phyloP scores from a whole-genome alignment of 2,113 vertebrate species.

The Rhizomys pruinosus region DNA sequence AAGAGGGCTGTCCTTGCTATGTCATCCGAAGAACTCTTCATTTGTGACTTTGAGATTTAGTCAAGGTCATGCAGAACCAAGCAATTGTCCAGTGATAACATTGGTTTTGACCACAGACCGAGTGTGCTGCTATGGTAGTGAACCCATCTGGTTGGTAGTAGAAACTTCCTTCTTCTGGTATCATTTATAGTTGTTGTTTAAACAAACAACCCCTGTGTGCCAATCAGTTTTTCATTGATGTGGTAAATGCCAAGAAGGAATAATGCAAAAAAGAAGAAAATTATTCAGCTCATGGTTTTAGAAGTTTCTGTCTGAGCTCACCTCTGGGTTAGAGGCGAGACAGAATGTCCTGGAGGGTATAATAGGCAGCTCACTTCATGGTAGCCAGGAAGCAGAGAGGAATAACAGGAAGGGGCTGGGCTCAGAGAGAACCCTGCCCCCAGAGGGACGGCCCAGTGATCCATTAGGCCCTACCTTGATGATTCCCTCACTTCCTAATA shows the following conservation, averaged over 20 bases:
- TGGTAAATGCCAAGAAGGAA: neutral
- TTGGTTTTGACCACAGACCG: neutral
- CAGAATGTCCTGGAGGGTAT: neutral
- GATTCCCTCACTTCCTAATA: neutral
- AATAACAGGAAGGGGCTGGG: neutral
- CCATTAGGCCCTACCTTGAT: neutral
- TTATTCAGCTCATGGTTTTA: neutral
- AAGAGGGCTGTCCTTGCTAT: neutral
- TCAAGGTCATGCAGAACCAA: neutral
- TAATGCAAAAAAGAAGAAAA: neutral
- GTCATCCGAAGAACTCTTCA: neutral
- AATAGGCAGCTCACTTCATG: neutral
- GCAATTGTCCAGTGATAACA: neutral
- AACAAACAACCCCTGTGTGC: neutral
- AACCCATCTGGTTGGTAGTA: neutral
- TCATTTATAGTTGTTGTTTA: neutral
- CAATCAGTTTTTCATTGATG: neutral
- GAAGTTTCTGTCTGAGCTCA: neutral
- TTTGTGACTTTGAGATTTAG: neutral
- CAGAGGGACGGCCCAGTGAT: neutral
- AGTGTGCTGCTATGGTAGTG: neutral
- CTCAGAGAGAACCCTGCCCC: neutral
- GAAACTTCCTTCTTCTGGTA: neutral
- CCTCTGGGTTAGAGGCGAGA: neutral
- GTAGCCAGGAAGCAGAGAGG: neutral